phyloP scores from a whole-genome alignment of 2,113 vertebrate species.

The Saiga tatarica region DNA sequence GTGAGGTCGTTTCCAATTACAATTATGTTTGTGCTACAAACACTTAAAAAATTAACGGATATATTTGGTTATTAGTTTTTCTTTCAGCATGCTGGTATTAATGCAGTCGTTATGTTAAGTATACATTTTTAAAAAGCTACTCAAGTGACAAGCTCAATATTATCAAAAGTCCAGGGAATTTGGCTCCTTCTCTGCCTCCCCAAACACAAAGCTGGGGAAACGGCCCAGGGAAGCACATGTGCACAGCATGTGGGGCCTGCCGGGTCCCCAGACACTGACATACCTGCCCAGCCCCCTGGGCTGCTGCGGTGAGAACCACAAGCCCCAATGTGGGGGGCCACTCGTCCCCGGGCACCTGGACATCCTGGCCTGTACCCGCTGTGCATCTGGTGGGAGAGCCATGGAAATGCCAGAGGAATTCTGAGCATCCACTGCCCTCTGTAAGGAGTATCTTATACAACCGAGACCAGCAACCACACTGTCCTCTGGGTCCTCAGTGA shows the following conservation, averaged over 20 bases:
- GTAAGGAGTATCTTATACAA: rapidly evolving
- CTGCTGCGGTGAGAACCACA: not conserved
- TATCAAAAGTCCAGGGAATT: conserved; percentile 7
- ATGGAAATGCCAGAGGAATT: rapidly evolving
- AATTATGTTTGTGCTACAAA: conserved; percentile 54
- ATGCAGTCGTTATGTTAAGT: conserved; percentile 56
- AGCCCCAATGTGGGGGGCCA: not conserved
- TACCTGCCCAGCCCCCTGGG: not conserved
- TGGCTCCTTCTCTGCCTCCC: not conserved
- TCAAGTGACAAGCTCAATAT: conserved; percentile 50
- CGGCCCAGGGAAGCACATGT: not conserved
- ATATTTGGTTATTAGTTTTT: conserved; percentile 53
- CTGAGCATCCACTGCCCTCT: rapidly evolving
- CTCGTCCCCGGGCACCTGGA: rapidly evolving
- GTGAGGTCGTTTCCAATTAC: conserved; percentile 67
- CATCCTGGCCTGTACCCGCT: rapidly evolving
- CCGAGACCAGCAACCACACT: rapidly evolving
- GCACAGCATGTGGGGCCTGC: conserved; percentile 19
- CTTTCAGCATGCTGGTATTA: conserved; percentile 62
- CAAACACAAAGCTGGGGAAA: conserved; percentile 37
- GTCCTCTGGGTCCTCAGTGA: not conserved
- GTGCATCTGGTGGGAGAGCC: too few species aligned
- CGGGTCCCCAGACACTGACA: not conserved
- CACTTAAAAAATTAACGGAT: conserved; percentile 52
- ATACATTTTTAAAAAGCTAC: not conserved